Base-by-base conservation (phyloP, 37 sponge, comb jelly and placozoan genomes). In the Ephydatia muelleri region DNA sequence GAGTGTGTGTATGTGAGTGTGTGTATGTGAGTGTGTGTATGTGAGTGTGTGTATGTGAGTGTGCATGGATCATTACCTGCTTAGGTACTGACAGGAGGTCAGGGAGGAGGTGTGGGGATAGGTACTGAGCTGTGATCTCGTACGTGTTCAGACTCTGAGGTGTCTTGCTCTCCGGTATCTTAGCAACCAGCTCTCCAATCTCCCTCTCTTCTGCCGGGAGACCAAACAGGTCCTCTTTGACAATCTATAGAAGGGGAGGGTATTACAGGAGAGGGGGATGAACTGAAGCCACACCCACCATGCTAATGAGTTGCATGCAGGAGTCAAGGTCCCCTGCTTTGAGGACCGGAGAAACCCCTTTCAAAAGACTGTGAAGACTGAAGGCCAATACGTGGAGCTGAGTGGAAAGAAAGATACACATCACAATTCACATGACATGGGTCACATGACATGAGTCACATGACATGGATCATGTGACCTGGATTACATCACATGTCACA, bases 301-400 rank as follows among this genome's bases (percentile, higher is more conserved):
- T 43, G 48, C 74, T 86, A 76, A 93, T 69, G 66, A 70, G 78
- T 0, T 82, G 80, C 33, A 90, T 67, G 64, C 96, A 93, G 40
- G 86, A 65, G 68, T 97, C 97, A 37, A 95, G 75, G 80, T 91
- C 92, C 6, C 97, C 97, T 31, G 78, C n/a, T 12, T 34, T 85
- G 48, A 97, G 82, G 65, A 30, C 38, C 3, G 83, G 32, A 43
- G 83, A 68, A 39, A 95, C 12, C 26, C 91, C 97, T 47, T 72
- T 69, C 48, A 97, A 90, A 0, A 97, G 49, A 32, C 86, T 71
- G 82, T 95, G 92, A 1, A 95, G 74, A 67, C 85, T 93, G 90
- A 91, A 93, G 37, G 80, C 78, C 65, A 97, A 67, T 5, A 97
- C 90, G 70, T 97, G 97, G 14, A 97, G 76, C 97, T 95, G 40